Conservation (phyloP, 2,888 invertebrate species). For the Lasioglossum vierecki region DNA sequence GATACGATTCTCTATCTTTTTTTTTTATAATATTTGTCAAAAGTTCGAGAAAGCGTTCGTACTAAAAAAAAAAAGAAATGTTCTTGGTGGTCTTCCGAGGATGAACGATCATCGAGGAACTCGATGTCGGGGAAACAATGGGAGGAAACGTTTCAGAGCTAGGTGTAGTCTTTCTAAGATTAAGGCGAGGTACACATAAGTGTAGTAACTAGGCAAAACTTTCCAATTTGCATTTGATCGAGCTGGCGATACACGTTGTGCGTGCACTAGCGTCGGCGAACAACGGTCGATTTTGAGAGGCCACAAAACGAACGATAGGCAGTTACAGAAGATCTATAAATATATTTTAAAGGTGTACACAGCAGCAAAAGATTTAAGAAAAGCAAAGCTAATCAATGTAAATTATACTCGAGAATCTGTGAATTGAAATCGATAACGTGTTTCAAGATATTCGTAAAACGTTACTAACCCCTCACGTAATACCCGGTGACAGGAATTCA, state of each 20-base stretch:
- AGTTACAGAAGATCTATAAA: conserved; percentile 55
- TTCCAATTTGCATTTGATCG: conserved; percentile 60
- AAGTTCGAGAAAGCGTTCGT: conserved; percentile 5
- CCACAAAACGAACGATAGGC: conserved; percentile 38
- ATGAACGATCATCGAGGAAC: conserved; percentile 28
- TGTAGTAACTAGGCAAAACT: conserved; percentile 69
- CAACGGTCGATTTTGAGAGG: conserved; percentile 21
- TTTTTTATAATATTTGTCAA: conserved; percentile 26
- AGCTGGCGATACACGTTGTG: conserved; percentile 52
- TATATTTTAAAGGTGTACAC: conserved; percentile 65
- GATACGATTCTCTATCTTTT: conserved; percentile 16
- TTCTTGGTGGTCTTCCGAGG: conserved; percentile 38
- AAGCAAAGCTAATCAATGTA: conserved; percentile 29
- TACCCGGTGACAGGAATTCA: conserved; percentile 34
- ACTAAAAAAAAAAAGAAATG: neutral
- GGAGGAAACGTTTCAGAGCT: conserved; percentile 22
- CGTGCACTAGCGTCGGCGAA: conserved; percentile 46
- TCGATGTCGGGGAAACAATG: conserved; percentile 8
- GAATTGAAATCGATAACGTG: neutral
- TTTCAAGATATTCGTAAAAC: conserved; percentile 38
- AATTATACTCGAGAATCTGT: conserved; percentile 32
- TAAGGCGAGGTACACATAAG: conserved; percentile 53
- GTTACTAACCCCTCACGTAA: conserved; percentile 51
- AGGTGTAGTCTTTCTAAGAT: conserved; percentile 45
- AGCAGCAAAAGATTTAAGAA: conserved; percentile 41